These are phyloP conservation scores for Protosalanx chinensis DNA, from an alignment of 2,797 vertebrate species.

Conservation along the genomic window DNA sequence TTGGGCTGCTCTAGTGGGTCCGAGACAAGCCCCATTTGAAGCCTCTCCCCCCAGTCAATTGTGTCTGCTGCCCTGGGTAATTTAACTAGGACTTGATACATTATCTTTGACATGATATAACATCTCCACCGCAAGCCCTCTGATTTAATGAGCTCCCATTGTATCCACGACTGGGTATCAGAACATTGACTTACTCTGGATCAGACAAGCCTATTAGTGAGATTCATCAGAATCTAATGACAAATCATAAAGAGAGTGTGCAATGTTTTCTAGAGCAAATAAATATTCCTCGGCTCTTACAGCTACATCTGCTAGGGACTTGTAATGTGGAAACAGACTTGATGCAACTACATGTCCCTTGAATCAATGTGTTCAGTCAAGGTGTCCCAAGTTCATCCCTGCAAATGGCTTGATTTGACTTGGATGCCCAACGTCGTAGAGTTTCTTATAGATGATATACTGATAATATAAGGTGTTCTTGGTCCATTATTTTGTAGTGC, in stretches of 20 bases:
- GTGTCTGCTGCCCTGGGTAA: constrained; percentile 14
- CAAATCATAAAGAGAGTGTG: neutral
- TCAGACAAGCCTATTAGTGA: neutral
- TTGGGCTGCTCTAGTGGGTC: neutral
- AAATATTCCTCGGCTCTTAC: neutral
- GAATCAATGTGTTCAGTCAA: neutral
- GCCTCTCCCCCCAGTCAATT: constrained; percentile 9
- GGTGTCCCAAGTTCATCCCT: neutral
- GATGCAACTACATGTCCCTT: neutral
- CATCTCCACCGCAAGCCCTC: constrained; percentile 31
- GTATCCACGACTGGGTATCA: neutral
- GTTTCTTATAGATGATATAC: neutral
- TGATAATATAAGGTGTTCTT: neutral
- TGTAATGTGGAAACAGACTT: neutral
- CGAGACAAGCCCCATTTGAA: neutral
- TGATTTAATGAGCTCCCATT: constrained; percentile 32
- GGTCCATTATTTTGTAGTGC: neutral
- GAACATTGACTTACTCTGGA: constrained; percentile 7
- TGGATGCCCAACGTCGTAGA: neutral
- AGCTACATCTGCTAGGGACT: neutral
- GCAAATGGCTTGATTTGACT: neutral
- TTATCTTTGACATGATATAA: constrained; percentile 34
- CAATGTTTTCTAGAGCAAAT: neutral
- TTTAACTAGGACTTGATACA: constrained; percentile 36
- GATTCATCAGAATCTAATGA: constrained; percentile 1